These are phyloP conservation scores for Brachirus orientalis DNA, from an alignment of 2,113 vertebrate species.

Conservation along the genomic window DNA sequence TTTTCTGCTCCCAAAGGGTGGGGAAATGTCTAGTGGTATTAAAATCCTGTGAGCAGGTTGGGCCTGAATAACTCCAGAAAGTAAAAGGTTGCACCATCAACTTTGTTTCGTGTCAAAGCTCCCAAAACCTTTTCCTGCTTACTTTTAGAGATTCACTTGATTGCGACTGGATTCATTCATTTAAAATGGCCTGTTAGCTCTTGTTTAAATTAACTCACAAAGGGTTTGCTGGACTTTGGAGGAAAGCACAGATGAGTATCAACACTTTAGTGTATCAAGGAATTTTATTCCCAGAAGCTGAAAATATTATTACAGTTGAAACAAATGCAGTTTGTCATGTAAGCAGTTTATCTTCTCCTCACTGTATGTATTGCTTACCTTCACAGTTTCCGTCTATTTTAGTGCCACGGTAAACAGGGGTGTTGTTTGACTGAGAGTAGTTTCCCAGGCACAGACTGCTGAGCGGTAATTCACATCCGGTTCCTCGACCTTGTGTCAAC, in stretches of 20 bases:
- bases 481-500: slow-evolving; percentile 36
- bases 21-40: slow-evolving; percentile 69
- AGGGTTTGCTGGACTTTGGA: slow-evolving; percentile 44
- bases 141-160: slow-evolving; percentile 24
- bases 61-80: slow-evolving; percentile 53
- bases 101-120: slow-evolving; percentile 43
- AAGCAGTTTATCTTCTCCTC: slow-evolving; percentile 29
- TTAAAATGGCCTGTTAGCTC: slow-evolving; percentile 23
- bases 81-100: slow-evolving; percentile 37
- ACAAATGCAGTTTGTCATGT: slow-evolving; percentile 11
- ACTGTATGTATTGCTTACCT: slow-evolving; percentile 55
- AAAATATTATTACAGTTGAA: slow-evolving; percentile 4
- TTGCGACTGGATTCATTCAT: slow-evolving; percentile 55
- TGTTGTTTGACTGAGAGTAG: slow-evolving; percentile 29
- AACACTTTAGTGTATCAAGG: slow-evolving; percentile 43
- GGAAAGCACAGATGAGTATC: slow-evolving; percentile 68
- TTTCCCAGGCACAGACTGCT: slow-evolving; percentile 55
- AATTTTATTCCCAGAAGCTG: slow-evolving; percentile 7
- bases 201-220: slow-evolving; percentile 68
- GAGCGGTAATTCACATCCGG: slow-evolving; percentile 50
- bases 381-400: slow-evolving; percentile 60
- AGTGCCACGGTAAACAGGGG: slow-evolving; percentile 61
- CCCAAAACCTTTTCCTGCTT: slow-evolving; percentile 42
- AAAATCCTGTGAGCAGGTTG: slow-evolving; percentile 64
- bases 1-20: slow-evolving; percentile 62